These are phyloP conservation scores for Peromyscus leucopus DNA, from an alignment of 2,113 vertebrate genomes.

Conservation along the genomic window DNA sequence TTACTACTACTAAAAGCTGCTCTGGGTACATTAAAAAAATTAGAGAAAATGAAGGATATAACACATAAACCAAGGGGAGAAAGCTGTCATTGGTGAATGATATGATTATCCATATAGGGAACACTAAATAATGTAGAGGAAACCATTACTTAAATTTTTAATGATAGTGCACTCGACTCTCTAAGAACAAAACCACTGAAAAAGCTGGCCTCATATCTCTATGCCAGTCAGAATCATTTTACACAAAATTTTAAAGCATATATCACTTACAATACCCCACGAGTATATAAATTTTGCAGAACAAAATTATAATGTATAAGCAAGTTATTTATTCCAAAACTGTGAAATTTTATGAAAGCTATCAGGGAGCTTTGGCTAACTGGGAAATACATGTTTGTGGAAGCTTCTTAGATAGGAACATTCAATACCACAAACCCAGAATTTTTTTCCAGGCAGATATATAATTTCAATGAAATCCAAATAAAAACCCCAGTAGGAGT, in stretches of 20 bases:
- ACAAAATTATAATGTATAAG: background rate
- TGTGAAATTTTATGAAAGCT: background rate
- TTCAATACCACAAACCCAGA: background rate
- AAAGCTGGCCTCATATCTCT: conserved; percentile 22
- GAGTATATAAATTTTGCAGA: conserved; percentile 15
- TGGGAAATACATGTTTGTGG: background rate
- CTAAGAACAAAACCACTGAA: conserved; percentile 32
- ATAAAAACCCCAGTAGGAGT: background rate
- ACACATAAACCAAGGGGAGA: background rate
- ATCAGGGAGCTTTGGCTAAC: background rate
- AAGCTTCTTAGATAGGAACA: background rate
- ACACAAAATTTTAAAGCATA: background rate
- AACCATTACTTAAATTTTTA: conserved; percentile 22
- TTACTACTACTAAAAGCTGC: background rate
- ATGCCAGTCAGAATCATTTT: background rate
- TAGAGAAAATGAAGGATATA: conserved; percentile 8
- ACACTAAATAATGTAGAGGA: background rate
- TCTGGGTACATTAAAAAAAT: conserved; percentile 7
- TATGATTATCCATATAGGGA: background rate
- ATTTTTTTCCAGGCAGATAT: background rate
- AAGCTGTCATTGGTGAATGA: background rate
- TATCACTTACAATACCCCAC: background rate
- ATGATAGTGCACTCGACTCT: background rate
- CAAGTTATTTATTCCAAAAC: background rate
- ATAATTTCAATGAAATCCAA: conserved; percentile 39